phyloP scores from a whole-genome alignment of 2,113 vertebrate genomes.

The Albula goreensis region DNA sequence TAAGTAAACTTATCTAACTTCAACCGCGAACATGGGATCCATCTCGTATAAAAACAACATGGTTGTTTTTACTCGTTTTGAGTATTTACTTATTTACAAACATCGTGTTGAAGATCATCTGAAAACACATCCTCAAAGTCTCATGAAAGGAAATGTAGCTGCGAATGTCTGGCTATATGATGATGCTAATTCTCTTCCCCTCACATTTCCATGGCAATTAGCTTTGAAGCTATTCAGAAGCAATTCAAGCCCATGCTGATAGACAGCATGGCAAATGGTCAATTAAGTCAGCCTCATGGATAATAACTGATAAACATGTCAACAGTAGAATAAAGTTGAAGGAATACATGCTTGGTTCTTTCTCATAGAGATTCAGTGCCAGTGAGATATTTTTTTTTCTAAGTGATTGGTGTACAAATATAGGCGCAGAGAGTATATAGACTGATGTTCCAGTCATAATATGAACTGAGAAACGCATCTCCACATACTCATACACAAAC shows the following conservation, averaged over 20 bases:
- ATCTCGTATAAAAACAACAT: too few relatives aligned
- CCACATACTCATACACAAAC: too few relatives aligned
- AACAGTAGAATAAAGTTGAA: conserved; percentile 58
- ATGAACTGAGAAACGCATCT: too few relatives aligned
- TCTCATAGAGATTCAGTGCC: conserved; percentile 43
- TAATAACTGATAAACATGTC: conserved; percentile 68
- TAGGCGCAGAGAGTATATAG: conserved; percentile 35
- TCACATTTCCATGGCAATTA: conserved; percentile 77
- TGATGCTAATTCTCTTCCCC: conserved; percentile 74
- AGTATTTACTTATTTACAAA: too few relatives aligned
- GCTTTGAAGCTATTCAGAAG: conserved; percentile 75
- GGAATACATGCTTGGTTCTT: conserved; percentile 32
- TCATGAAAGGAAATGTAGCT: conserved; percentile 64
- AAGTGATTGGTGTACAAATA: conserved; percentile 33
- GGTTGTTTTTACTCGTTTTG: too few relatives aligned
- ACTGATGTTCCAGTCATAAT: conserved; percentile 27
- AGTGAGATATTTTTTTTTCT: conserved; percentile 42
- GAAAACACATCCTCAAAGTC: conserved; percentile 61
- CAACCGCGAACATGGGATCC: too few relatives aligned
- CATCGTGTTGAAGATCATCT: too few relatives aligned
- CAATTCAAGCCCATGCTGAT: conserved; percentile 68
- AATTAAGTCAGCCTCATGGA: conserved; percentile 69
- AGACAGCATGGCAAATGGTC: conserved; percentile 68
- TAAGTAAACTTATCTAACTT: too few relatives aligned
- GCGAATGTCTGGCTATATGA: conserved; percentile 63